Conservation (phyloP, 2,888 invertebrate species). For the Coecobrya sp. region DNA sequence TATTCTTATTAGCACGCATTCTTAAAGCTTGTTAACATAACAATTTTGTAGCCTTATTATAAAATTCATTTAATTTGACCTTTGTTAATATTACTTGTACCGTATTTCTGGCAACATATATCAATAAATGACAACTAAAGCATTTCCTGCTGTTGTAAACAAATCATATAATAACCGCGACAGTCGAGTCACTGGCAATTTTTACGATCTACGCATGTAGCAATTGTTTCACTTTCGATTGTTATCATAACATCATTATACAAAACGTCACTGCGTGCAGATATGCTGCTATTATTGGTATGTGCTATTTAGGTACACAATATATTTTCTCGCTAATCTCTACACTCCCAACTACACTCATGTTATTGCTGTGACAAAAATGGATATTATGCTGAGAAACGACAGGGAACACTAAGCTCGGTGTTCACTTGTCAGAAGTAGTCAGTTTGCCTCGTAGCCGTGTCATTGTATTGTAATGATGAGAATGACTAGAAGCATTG, state of each 20-base stretch:
- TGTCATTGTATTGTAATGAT: neutral
- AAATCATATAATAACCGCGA: neutral
- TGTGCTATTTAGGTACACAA: neutral
- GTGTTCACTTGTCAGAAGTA: neutral
- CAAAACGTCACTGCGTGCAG: constrained; percentile 14
- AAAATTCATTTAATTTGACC: neutral
- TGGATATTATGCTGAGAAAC: neutral
- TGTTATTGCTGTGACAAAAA: neutral
- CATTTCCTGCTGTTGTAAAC: constrained; percentile 40
- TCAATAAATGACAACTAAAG: constrained; percentile 30
- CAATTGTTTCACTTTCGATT: constrained; percentile 62
- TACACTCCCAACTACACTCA: neutral
- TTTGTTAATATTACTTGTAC: neutral
- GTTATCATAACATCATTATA: constrained; percentile 31
- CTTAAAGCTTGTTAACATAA: constrained; percentile 33
- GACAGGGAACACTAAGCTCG: neutral
- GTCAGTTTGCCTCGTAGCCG: neutral
- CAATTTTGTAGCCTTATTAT: constrained; percentile 34
- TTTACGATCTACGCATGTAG: constrained; percentile 24
- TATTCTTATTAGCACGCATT: neutral
- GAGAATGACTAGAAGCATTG: neutral
- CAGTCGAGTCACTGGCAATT: constrained; percentile 3
- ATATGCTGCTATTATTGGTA: neutral
- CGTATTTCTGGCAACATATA: neutral
- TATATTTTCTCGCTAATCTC: too few species aligned